phyloP scores from a whole-genome alignment of 2,888 invertebrate genomes.

The Epirrita christyi region DNA sequence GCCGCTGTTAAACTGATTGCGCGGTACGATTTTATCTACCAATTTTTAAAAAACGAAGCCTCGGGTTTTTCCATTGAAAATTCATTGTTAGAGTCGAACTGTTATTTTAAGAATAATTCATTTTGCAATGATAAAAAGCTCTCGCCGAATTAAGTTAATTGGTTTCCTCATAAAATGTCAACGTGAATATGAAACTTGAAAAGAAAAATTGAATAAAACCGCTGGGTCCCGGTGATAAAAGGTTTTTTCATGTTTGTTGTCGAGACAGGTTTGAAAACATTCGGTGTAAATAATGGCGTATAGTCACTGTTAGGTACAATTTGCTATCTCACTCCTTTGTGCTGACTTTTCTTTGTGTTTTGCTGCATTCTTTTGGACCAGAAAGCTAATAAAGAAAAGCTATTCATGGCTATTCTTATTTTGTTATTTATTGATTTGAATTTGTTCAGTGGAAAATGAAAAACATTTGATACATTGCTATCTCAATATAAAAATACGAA shows the following conservation, averaged over 20 bases:
- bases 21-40: conserved; percentile 31
- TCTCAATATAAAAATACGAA: no score
- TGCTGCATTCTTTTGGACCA: conserved; percentile 35
- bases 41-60: conserved; percentile 25
- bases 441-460: conserved; percentile 9
- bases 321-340: conserved; percentile 33
- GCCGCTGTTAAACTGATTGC: conserved; percentile 29
- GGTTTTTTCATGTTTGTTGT: conserved; percentile 40
- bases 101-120: conserved; percentile 26
- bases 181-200: conserved; percentile 32
- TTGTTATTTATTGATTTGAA: conserved; percentile 7
- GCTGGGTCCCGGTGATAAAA: conserved; percentile 32
- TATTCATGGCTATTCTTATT: conserved; percentile 11
- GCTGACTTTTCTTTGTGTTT: conserved; percentile 40
- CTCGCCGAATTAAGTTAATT: conserved; percentile 36
- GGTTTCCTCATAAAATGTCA: conserved; percentile 43
- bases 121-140: conserved; percentile 26
- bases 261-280: conserved; percentile 27
- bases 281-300: conserved; percentile 22
- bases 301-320: conserved; percentile 25
- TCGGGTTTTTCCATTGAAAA: conserved; percentile 17
- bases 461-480: no score
- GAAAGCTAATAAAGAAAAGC: conserved; percentile 26
- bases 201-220: conserved; percentile 37
- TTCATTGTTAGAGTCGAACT: conserved; percentile 13